Base-by-base conservation (phyloP, 2,888 invertebrate genomes). In the Cremastinae sp. region DNA sequence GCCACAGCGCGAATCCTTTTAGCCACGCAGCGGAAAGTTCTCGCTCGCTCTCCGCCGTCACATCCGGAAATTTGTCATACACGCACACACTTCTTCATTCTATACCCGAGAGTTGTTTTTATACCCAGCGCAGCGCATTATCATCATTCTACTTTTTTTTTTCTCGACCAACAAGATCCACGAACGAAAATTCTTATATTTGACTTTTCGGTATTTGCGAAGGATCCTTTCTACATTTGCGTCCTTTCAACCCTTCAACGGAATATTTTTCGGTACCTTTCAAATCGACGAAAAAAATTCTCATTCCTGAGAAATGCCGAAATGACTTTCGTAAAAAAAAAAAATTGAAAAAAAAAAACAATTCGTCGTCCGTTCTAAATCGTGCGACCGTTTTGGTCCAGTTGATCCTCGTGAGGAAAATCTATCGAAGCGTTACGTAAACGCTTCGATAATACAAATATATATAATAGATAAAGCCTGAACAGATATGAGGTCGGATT, bases 11-110 rank as follows among this genome's bases (percentile, higher is more conserved):
- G 45, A 66, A 70, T 70, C 62, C 58, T 64, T 70, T 71, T 43
- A 71, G 61, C 28, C 47, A 47, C 20, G 39, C 28, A 71, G 20
- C 61, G 49, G 66, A 71, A 75, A 70, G 64, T 59, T 28, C 37
- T 35, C 51, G 8, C 56, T 41, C 62, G 20, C 28, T 37, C 37
- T 49, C n/a, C 7, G 1, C 2, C 16, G 53, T 39, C 22, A 65
- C 71, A 71, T 71, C 66, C 66, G 70, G 71, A 71, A 66, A 75
- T 75, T 72, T 72, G 68, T 72, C 72, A 64, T 64, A 62, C 62
- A 35, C 43, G 28, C 61, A 12, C 28, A 28, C 28, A 5, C 28
- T 5, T 28, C 58, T 62, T 68, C 45, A 64, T 72, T 72, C 72
- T 75, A 56, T 45, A 55, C 45, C 70, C 49, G 28, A 28, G 28